These are phyloP conservation scores for Montipora sp. DNA, from an alignment of 64 coral and sea anemone genomes.

Conservation along the genomic window DNA sequence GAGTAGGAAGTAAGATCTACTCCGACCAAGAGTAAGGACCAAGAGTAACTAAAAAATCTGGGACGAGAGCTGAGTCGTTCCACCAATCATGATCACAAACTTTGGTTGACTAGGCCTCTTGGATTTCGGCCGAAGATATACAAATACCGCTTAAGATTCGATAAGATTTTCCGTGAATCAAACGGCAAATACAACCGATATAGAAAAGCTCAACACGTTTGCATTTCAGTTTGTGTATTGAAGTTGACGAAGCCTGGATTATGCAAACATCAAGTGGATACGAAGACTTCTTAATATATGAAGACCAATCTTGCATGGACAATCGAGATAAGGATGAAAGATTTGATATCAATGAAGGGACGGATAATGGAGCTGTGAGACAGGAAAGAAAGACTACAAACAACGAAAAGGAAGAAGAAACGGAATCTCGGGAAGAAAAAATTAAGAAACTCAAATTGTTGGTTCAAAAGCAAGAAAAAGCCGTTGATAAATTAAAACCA, in stretches of 20 bases:
- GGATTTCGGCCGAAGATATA: too few relatives aligned
- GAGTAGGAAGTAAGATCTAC: too few relatives aligned
- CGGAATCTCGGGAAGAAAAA: neutral
- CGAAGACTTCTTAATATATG: neutral
- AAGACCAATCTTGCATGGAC: neutral
- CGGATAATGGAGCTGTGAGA: neutral
- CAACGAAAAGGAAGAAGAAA: neutral
- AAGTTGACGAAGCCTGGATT: neutral
- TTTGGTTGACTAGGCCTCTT: too few relatives aligned
- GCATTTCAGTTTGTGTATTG: neutral
- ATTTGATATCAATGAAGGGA: neutral
- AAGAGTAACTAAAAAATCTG: too few relatives aligned
- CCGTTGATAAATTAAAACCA: constrained; percentile 12
- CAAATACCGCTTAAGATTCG: too few relatives aligned
- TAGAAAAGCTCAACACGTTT: neutral
- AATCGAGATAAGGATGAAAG: neutral
- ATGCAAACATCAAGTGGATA: constrained; percentile 32
- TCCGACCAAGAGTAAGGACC: too few relatives aligned
- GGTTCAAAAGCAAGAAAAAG: constrained; percentile 29
- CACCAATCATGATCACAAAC: too few relatives aligned
- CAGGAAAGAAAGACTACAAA: neutral
- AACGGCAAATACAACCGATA: neutral
- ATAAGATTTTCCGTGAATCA: neutral
- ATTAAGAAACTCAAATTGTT: constrained; percentile 12
- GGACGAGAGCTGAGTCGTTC: too few relatives aligned